phyloP scores from a whole-genome alignment of 2,797 vertebrate species.

The Phyllotis vaccarum region DNA sequence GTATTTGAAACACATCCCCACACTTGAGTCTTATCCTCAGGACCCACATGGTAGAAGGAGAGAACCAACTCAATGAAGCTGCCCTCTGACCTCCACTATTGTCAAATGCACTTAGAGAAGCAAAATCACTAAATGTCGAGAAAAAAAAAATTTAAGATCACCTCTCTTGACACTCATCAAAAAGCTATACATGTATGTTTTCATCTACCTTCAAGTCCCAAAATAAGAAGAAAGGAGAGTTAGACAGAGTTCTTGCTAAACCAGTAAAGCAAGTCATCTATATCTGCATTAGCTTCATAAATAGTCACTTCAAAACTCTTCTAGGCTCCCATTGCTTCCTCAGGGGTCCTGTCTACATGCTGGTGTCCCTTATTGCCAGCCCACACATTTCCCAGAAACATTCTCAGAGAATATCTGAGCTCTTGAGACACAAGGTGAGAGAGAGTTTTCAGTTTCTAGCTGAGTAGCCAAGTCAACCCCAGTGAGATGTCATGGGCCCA shows the following conservation, averaged over 20 bases:
- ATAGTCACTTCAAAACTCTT: neutral
- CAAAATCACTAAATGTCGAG: neutral
- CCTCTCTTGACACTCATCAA: neutral
- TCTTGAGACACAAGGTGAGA: neutral
- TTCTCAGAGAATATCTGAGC: neutral
- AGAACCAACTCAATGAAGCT: neutral
- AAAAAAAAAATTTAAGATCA: neutral
- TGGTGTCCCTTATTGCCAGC: neutral
- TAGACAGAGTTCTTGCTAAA: neutral
- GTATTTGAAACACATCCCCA: too few species aligned
- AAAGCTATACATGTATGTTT: neutral
- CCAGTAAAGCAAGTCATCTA: conserved; percentile 15
- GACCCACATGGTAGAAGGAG: neutral
- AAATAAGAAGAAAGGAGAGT: neutral
- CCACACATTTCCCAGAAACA: neutral
- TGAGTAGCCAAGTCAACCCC: neutral
- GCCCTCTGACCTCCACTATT: neutral
- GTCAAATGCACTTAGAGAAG: neutral
- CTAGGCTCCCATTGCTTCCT: neutral
- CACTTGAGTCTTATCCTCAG: too few species aligned
- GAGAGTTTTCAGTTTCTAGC: neutral
- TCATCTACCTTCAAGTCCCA: neutral
- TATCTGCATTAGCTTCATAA: conserved; percentile 18
- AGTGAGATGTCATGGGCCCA: neutral
- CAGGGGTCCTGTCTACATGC: neutral